Base-by-base conservation (phyloP, 1,140 invertebrate genomes). In the Cepaea nemoralis region DNA sequence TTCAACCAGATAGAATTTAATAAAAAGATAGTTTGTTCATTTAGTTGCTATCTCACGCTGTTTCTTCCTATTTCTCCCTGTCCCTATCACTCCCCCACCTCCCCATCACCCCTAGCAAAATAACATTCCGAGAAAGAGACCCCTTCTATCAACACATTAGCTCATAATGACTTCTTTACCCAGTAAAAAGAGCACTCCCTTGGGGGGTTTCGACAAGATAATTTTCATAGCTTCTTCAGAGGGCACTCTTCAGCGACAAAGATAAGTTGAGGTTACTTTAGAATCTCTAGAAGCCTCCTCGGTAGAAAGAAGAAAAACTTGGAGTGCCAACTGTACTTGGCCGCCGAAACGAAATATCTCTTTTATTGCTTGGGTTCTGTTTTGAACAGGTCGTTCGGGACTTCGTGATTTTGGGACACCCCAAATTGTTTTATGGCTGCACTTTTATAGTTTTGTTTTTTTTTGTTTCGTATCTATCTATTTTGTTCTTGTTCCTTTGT, bases 181-280 rank as follows among this genome's bases (percentile, higher is more conserved):
- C 27, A 63, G 59, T 63, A 31, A 31, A 63, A 5, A 16, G 59
- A 63, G 16, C 59, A 6, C 27, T 31, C 27, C 59, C 59, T 12
- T 3, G 19, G 59, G 59, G 59, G 27, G 27, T 31, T 63, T n/a
- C 59, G 27, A 63, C 6, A 63, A 63, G 59, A 63, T 63, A 63
- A 63, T 63, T 63, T 63, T 63, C 59, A 63, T 63, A 31, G 59
- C 59, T 31, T 63, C 59, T 63, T 63, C 59, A 63, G 27, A 63
- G 8, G n/a, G 2, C 27, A 63, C n/a, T 6, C 2, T 63, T 2
- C 27, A 63, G 22, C 59, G 50, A 19, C 6, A 55, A 19, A 55
- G 50, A 55, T 55, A 55, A 55, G 50, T 55, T 22, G 50, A 31
- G 1, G 59, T 31, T 63, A 63, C 5, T 22, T 63, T 27, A 63